Conservation (phyloP, 2,113 vertebrate species). For the Amphiprion ocellaris region DNA sequence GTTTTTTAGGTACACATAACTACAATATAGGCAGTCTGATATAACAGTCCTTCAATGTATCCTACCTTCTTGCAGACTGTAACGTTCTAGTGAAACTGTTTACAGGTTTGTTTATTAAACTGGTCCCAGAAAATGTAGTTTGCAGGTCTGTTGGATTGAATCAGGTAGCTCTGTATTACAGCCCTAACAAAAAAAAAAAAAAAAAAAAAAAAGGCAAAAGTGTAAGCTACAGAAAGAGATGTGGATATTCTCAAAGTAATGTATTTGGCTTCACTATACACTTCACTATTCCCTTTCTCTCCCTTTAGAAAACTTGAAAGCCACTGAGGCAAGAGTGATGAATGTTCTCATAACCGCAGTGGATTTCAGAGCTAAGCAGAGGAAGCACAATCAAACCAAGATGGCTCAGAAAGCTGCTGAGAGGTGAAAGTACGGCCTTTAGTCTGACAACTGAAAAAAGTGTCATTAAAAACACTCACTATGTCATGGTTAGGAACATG, state of each 20-base stretch:
- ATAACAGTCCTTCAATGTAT: no score
- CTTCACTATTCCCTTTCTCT: slow-evolving; percentile 13
- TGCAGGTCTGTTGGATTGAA: no score
- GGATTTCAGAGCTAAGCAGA: slow-evolving; percentile 58
- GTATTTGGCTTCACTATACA: slow-evolving; percentile 24
- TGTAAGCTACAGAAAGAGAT: no score
- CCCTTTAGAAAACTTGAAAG: slow-evolving; percentile 45
- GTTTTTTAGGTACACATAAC: no score
- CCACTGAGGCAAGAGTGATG: slow-evolving; percentile 55
- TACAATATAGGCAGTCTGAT: no score
- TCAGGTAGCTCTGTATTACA: no score
- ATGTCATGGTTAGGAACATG: slow-evolving; percentile 50
- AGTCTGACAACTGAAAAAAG: slow-evolving; percentile 53
- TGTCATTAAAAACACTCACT: slow-evolving; percentile 61
- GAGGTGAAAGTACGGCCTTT: slow-evolving; percentile 60
- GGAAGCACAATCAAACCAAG: slow-evolving; percentile 68
- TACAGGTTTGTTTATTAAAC: no score
- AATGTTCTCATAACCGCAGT: slow-evolving; percentile 61
- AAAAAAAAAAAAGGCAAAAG: no score
- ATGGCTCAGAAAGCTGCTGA: slow-evolving; percentile 33
- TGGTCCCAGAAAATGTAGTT: no score
- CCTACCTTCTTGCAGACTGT: no score
- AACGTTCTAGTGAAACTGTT: no score
- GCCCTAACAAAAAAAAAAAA: no score
- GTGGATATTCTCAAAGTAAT: not conserved